Evolutionary conservation across 2,797 vertebrate genomes (phyloP).

Genomic region (Hapalemur alaotrensis): DNA sequence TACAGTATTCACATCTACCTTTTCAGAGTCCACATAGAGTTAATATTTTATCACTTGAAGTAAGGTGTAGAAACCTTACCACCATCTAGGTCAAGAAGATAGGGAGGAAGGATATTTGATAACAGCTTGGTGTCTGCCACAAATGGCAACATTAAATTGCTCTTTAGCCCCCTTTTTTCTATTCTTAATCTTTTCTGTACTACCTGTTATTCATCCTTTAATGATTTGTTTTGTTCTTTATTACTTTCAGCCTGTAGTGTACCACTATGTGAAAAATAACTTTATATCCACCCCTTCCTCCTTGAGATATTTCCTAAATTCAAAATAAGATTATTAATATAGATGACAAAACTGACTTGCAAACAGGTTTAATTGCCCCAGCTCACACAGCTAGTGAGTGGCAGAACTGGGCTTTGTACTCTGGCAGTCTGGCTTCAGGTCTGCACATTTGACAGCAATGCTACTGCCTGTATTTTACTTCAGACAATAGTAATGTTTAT

Average conservation of each 20-base stretch:
- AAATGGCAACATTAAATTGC: neutral
- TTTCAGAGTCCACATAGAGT: neutral
- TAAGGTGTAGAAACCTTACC: neutral
- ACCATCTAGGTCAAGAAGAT: neutral
- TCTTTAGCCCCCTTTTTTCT: neutral
- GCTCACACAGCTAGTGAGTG: neutral
- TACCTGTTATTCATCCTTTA: neutral
- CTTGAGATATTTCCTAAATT: neutral
- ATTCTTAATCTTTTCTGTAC: neutral
- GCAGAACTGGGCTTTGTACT: conserved; percentile 74
- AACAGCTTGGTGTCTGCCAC: neutral
- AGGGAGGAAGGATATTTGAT: neutral
- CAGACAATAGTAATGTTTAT: neutral
- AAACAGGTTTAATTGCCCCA: neutral
- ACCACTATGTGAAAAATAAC: neutral
- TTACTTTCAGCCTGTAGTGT: neutral
- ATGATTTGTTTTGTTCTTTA: neutral
- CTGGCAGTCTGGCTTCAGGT: neutral
- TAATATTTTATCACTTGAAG: neutral
- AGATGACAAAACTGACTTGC: neutral
- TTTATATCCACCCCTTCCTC: neutral
- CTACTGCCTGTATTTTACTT: neutral
- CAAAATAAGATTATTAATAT: neutral
- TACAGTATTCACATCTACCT: neutral
- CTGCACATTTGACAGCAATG: neutral